Evolutionary conservation across 2,797 vertebrate species (phyloP).

Genomic region (Sparus aurata): DNA sequence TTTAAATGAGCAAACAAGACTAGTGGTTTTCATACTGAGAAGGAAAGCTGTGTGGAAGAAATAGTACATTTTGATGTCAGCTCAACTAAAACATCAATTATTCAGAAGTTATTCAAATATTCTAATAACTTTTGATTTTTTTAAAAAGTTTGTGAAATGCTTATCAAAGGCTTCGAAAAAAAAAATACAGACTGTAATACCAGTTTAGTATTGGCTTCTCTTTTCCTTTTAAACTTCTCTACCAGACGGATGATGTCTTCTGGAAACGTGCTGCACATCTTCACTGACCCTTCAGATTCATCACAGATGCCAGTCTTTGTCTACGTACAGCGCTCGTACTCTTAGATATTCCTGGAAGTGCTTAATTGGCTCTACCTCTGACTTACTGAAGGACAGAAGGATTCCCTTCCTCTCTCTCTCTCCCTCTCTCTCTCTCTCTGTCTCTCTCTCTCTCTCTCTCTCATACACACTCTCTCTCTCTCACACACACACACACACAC

Average conservation of each 20-base stretch:
- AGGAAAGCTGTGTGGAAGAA: background rate
- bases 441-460: too few relatives aligned
- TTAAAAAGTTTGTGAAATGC: background rate
- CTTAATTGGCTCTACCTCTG: constrained; percentile 62
- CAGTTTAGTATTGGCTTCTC: too few relatives aligned
- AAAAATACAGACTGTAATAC: background rate
- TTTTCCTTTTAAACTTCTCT: background rate
- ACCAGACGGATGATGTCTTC: background rate
- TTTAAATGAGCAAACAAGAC: background rate
- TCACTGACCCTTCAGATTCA: constrained; percentile 2
- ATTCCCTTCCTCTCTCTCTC: constrained; percentile 24
- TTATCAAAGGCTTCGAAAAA: background rate
- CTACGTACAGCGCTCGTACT: constrained; percentile 23
- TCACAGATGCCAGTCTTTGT: constrained; percentile 5
- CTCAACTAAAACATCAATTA: background rate
- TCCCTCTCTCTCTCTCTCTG: too few relatives aligned
- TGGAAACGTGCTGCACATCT: constrained; percentile 1
- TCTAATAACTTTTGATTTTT: background rate
- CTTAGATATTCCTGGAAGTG: constrained; percentile 44
- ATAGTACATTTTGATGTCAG: background rate
- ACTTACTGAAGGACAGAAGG: constrained; percentile 58
- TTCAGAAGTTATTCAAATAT: background rate
- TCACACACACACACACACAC: too few relatives aligned
- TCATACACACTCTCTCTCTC: too few relatives aligned
- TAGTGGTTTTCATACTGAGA: background rate